phyloP scores from a whole-genome alignment of 2,888 invertebrate species.

The Hedya salicella region DNA sequence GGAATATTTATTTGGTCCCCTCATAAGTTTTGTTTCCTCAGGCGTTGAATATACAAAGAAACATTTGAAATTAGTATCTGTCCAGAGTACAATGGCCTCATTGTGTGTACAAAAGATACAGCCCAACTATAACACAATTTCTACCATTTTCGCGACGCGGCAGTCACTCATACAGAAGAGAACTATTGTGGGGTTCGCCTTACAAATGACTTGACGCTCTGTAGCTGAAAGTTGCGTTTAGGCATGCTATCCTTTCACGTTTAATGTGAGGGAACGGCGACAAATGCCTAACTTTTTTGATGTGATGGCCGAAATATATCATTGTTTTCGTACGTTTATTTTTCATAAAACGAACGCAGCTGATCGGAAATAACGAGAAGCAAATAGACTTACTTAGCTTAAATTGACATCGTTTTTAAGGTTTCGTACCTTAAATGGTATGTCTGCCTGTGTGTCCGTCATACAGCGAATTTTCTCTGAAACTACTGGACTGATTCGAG shows the following conservation, averaged over 20 bases:
- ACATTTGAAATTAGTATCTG: constrained; percentile 74
- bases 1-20: constrained; percentile 50
- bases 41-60: constrained; percentile 57
- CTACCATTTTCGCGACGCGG: constrained; percentile 58
- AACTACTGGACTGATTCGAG: too few species aligned
- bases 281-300: constrained; percentile 22
- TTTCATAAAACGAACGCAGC: too few species aligned
- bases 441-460: too few species aligned
- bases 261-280: constrained; percentile 27
- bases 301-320: background rate
- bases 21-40: constrained; percentile 59
- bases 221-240: constrained; percentile 43
- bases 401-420: too few species aligned
- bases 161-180: constrained; percentile 58
- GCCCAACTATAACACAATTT: constrained; percentile 66
- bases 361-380: too few species aligned
- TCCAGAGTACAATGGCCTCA: constrained; percentile 65
- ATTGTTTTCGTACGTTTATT: background rate
- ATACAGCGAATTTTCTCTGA: too few species aligned
- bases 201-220: constrained; percentile 61
- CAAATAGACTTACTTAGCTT: too few species aligned
- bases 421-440: too few species aligned
- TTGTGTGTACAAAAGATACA: constrained; percentile 67
- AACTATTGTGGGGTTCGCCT: constrained; percentile 62
- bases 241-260: constrained; percentile 28